Evolutionary conservation across 2,888 invertebrate genomes (phyloP), one percentile per base, ranked within the genome.

Genomic region (Thecophora atra): DNA sequence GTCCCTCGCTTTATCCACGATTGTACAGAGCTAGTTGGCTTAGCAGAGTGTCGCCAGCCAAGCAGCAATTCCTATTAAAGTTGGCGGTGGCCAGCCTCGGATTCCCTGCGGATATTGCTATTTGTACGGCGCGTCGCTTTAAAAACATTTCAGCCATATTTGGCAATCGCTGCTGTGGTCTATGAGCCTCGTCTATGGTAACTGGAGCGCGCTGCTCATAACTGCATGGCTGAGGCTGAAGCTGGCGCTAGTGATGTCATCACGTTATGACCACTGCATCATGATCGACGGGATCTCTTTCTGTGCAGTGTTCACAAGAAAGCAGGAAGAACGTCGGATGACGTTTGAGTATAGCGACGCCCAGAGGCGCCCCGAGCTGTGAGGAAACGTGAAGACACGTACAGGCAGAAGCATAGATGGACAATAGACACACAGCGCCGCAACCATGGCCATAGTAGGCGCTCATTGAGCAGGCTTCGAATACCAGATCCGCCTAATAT

Each of bases 101-200:
- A 72, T 75, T 73, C 72, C 75, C 75, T 60, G 70, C 30, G 75
- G 75, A 65, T 63, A 42, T 56, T 66, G 62, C 65, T 65, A 73
- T 72, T 72, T 75, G 75, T 70, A 64, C 54, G 70, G 63, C 69
- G 72, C 70, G 70, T 70, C 70, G 64, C 64, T 64, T 68, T 70
- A 72, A 72, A 67, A 67, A 60, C 44, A 66, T 72, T 65, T 62
- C 62, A 24, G 17, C 72, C 72, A 60, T 72, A 72, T 72, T 72
- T 67, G 67, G 72, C 67, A 60, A 52, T 52, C 17, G 51, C 52
- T 70, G 37, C 11, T 28, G 24, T 28, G 28, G 19, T 47, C 30
- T 70, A 37, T 21, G 62, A n/a, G 24, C 26, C 51, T 26, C n/a
- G n/a, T n/a, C n/a, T n/a, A n/a, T n/a, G 51, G 30, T 52, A 70